Conservation (phyloP, 2,888 invertebrate genomes). For the Dugesia japonica region DNA sequence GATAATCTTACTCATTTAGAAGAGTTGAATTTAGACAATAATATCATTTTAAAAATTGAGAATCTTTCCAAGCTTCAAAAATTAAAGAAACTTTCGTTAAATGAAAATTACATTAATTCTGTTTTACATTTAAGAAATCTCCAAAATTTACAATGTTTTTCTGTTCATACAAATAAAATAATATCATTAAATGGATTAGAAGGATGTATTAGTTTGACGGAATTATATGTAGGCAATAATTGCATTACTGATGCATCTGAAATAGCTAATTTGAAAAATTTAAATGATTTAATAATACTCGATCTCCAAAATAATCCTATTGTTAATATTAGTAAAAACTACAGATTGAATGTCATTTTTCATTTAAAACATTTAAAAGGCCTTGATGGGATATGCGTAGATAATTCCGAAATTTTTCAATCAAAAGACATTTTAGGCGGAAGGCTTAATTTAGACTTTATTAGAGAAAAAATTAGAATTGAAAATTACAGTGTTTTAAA, state of each 20-base stretch:
- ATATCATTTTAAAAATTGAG: conserved; percentile 39
- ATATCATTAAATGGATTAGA: conserved; percentile 41
- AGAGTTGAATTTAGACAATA: conserved; percentile 45
- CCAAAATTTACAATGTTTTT: conserved; percentile 40
- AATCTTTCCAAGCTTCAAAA: conserved; percentile 3
- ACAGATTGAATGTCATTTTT: conserved; percentile 46
- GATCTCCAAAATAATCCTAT: conserved; percentile 47
- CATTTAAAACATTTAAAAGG: conserved; percentile 46
- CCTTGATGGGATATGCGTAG: conserved; percentile 45
- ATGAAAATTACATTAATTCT: conserved; percentile 27
- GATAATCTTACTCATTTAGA: conserved; percentile 42
- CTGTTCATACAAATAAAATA: conserved; percentile 44
- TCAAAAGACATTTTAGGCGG: conserved; percentile 47
- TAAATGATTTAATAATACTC: conserved; percentile 43
- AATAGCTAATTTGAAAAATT: conserved; percentile 44
- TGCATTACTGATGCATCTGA: conserved; percentile 42
- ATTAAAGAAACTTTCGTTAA: neutral
- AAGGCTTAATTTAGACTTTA: conserved; percentile 45
- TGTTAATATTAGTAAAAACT: conserved; percentile 42
- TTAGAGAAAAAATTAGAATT: conserved; percentile 45
- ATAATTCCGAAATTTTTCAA: conserved; percentile 36
- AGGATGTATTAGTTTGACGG: conserved; percentile 39
- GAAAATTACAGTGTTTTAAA: conserved; percentile 43
- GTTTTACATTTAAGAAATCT: conserved; percentile 36
- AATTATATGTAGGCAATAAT: conserved; percentile 47